Base-by-base conservation (phyloP, 1,140 invertebrate genomes). In the Rhopalosiphum padi region DNA sequence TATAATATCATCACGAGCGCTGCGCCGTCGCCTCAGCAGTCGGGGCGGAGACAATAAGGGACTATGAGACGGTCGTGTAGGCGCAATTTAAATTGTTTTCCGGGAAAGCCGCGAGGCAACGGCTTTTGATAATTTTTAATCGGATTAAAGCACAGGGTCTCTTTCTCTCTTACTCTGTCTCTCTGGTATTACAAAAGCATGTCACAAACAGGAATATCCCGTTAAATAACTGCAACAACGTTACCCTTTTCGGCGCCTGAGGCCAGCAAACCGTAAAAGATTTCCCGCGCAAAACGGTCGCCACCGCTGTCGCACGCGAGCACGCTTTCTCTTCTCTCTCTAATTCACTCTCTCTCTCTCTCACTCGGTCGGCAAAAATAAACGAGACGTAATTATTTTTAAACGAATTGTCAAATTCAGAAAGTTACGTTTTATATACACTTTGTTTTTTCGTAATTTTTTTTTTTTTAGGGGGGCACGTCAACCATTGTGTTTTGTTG, bases 331-430 rank as follows among this genome's bases (percentile, higher is more conserved):
- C 35, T 22, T 53, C 88, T 41, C 30, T 41, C 89, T 43, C 18
- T 51, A 51, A 51, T 51, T 51, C 48, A 51, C 48, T 51, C 30
- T 35, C 46, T 88, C 18, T 53, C 48, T 55, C 43, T 43, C 46
- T n/a, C 46, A n/a, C 86, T 48, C 37, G 77, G 90, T 48, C 60
- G 77, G 48, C 91, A 55, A 93, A 93, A 93, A 86, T 46, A 85
- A 93, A 93, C 91, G 91, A 85, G 68, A 93, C 91, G 91, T 93
- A 93, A 93, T 93, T 86, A 93, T 93, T 93, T 93, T 93, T 93
- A 93, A 93, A 93, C 91, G 91, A 85, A 93, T 93, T 86, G 91
- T 93, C 91, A 93, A 93, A 93, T 93, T 93, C 91, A 93, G 91
- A 93, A 83, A 85, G 77, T 90, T 43, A 25, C 90, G 90, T 91